Percentiles rank a stretch among this genome's conserved stretches.
These are phyloP conservation scores for Tetramorium alpestre DNA, from an alignment of 1,140 invertebrate species.

Conservation along the genomic window DNA sequence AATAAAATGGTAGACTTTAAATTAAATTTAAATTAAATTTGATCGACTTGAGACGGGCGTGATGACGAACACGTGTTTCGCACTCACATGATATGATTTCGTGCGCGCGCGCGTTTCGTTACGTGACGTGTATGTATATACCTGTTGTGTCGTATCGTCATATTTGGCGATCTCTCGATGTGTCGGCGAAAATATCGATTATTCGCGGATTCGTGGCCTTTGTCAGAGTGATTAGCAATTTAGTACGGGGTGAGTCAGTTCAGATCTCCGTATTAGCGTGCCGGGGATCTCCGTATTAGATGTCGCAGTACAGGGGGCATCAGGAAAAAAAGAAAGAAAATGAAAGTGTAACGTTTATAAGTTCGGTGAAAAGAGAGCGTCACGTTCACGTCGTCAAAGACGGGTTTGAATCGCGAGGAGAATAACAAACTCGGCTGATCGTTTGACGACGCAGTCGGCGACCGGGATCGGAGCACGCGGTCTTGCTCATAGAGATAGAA, in stretches of 20 bases:
- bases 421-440: neutral
- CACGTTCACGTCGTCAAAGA: neutral
- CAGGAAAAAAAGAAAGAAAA: neutral
- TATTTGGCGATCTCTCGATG: conserved; percentile 65
- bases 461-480: neutral
- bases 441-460: neutral
- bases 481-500: neutral
- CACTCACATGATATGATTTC: neutral
- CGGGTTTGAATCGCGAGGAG: neutral
- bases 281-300: neutral
- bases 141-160: conserved; percentile 43
- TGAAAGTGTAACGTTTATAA: neutral
- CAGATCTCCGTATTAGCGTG: neutral
- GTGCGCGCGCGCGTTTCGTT: neutral
- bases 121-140: neutral
- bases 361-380: neutral
- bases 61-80: conserved; percentile 11
- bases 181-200: conserved; percentile 56
- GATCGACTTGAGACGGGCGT: neutral
- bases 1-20: neutral
- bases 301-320: neutral
- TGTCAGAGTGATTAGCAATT: conserved; percentile 44
- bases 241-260: conserved; percentile 49
- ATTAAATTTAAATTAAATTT: neutral
- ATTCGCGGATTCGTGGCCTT: conserved; percentile 52